Evolutionary conservation across 1,140 invertebrate genomes (phyloP).

Genomic region (Andricus grossulariae): DNA sequence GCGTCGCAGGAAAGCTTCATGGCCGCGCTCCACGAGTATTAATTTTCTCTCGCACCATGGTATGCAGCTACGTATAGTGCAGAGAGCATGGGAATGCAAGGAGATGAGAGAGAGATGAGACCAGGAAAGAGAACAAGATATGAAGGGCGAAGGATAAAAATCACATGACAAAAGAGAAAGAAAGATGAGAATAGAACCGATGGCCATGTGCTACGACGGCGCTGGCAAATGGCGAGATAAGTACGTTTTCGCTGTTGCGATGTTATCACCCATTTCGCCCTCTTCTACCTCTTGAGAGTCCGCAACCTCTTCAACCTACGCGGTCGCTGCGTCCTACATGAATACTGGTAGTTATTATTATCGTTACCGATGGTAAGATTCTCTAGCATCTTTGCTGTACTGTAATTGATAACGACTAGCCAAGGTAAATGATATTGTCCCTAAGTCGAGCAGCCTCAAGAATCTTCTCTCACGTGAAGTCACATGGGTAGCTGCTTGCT

Average conservation of each 20-base stretch:
- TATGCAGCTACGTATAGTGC: conserved; percentile 1
- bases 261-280: conserved; percentile 61
- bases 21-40: conserved; percentile 65
- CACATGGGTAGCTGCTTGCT: neutral
- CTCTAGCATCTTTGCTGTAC: conserved; percentile 3
- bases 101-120: conserved; percentile 8
- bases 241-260: conserved; percentile 55
- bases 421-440: conserved; percentile 7
- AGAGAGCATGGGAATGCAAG: conserved; percentile 32
- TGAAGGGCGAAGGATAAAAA: conserved; percentile 42
- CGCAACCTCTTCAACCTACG: conserved; percentile 34
- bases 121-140: conserved; percentile 33
- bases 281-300: conserved; percentile 40
- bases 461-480: neutral
- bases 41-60: conserved; percentile 65
- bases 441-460: neutral
- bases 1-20: conserved; percentile 72
- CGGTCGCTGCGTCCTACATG: conserved; percentile 38
- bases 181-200: conserved; percentile 22
- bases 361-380: neutral
- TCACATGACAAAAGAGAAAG: conserved; percentile 40
- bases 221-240: conserved; percentile 57
- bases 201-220: conserved; percentile 44
- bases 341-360: conserved; percentile 61
- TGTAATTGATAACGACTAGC: conserved; percentile 14